Base-by-base conservation (phyloP, 2,797 vertebrate genomes). In the Nannoperca australis region DNA sequence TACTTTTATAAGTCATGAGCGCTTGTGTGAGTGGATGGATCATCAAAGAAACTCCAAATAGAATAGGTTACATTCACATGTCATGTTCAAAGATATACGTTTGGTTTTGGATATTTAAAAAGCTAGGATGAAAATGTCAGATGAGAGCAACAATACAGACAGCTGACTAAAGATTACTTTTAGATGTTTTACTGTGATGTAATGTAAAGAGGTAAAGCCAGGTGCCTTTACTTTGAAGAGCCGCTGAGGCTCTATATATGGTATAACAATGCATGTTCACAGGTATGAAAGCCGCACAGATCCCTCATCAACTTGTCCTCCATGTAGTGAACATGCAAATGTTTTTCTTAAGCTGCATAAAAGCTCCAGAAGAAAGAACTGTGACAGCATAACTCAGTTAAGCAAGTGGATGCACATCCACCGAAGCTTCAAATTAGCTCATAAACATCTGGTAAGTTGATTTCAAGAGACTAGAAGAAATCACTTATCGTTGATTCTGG, bases 311-410 rank as follows among this genome's bases (percentile, higher is more conserved):
- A 34, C 62, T 75, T 55, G 50, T 88, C 83, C 47, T 82, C 62
- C 58, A 38, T 27, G 56, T 2, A 65, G 42, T 44, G 70, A 71
- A 78, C 50, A 83, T 83, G 86, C 86, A 91, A 91, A 90, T 82
- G 85, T 92, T 93, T 90, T 80, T 78, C 36, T 88, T 84, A 47
- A 65, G 58, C 76, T 70, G 55, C 89, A 89, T 93, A 78, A 82
- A 93, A 90, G 89, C 60, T 50, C 42, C 17, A 10, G 59, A 53
- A 45, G 70, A 85, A 79, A 70, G 49, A 24, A 13, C 56, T 20
- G 45, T 51, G 53, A 76, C 55, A 81, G 59, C 47, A 59, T 42
- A 18, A 75, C 27, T 7, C 34, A 34, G 24, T 47, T 72, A 24
- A 66, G 8, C 14, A 42, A 12, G n/a, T 76, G 15, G 38, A 40